phyloP scores from a whole-genome alignment of 2,797 vertebrate species.

The Neopelma chrysocephalum region DNA sequence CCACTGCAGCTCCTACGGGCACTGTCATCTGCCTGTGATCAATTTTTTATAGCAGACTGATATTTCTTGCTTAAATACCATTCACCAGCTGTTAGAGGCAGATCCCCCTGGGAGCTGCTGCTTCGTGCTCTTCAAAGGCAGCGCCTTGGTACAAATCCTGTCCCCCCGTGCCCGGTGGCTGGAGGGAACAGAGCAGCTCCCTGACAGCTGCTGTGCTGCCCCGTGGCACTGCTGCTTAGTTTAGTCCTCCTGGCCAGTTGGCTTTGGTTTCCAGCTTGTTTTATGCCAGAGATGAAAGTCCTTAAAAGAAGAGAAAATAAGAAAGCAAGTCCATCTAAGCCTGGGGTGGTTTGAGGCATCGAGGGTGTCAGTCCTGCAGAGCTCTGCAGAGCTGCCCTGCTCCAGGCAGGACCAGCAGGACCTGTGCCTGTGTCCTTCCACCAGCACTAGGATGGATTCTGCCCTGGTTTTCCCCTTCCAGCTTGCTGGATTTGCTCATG shows the following conservation, averaged over 20 bases:
- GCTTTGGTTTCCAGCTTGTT: neutral
- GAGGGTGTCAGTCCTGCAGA: accelerated
- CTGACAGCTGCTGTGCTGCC: neutral
- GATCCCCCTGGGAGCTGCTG: neutral
- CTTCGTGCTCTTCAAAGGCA: neutral
- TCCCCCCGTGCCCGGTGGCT: neutral
- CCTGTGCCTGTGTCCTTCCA: neutral
- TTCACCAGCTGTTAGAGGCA: neutral
- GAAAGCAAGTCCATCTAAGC: accelerated
- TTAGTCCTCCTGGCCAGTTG: neutral
- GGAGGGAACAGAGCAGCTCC: neutral
- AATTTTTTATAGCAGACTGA: neutral
- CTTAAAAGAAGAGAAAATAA: neutral
- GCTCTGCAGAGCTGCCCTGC: neutral
- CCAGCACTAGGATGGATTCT: neutral
- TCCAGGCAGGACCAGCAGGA: neutral
- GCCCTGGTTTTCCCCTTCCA: neutral
- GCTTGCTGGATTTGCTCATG: neutral
- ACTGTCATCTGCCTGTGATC: neutral
- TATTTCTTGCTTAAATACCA: neutral
- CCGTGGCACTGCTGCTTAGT: neutral
- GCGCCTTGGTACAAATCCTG: accelerated
- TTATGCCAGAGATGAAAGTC: neutral
- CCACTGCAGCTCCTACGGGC: neutral
- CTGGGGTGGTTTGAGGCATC: neutral